Conservation (phyloP, 1,140 invertebrate genomes). For the Drosophila lacertosa region DNA sequence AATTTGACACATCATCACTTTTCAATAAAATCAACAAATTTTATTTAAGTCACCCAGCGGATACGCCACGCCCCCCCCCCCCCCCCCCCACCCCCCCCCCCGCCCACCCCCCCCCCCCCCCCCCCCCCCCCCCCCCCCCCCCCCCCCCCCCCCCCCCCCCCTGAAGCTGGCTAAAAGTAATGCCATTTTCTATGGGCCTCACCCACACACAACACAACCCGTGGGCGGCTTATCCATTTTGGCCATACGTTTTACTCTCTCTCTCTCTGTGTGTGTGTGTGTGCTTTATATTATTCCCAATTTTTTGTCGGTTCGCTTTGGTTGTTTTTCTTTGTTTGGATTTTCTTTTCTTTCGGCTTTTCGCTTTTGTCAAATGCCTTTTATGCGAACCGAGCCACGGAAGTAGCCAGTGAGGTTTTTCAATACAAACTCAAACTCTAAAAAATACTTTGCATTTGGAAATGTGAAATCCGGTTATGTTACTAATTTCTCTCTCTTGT, state of each 20-base stretch:
- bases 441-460: conserved; percentile 75
- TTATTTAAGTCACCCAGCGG: conserved; percentile 78
- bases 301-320: conserved; percentile 7
- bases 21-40: conserved; percentile 83
- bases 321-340: conserved; percentile 53
- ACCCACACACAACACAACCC: conserved; percentile 16
- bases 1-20: conserved; percentile 82
- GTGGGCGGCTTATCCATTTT: conserved; percentile 76
- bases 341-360: conserved; percentile 59
- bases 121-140: too few species aligned
- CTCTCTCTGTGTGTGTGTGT: conserved; percentile 30
- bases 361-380: conserved; percentile 56
- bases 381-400: conserved; percentile 45
- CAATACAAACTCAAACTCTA: conserved; percentile 24
- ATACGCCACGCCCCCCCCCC: conserved; percentile 57
- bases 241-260: conserved; percentile 77
- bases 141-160: conserved; percentile 29
- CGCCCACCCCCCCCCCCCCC: neutral
- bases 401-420: conserved; percentile 46
- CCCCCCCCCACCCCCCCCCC: neutral
- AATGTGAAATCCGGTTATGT: conserved; percentile 73
- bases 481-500: conserved; percentile 56
- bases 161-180: conserved; percentile 37
- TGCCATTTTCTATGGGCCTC: conserved; percentile 62
- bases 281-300: conserved; percentile 27